phyloP scores from a whole-genome alignment of 2,113 vertebrate species.

The Neofelis nebulosa region DNA sequence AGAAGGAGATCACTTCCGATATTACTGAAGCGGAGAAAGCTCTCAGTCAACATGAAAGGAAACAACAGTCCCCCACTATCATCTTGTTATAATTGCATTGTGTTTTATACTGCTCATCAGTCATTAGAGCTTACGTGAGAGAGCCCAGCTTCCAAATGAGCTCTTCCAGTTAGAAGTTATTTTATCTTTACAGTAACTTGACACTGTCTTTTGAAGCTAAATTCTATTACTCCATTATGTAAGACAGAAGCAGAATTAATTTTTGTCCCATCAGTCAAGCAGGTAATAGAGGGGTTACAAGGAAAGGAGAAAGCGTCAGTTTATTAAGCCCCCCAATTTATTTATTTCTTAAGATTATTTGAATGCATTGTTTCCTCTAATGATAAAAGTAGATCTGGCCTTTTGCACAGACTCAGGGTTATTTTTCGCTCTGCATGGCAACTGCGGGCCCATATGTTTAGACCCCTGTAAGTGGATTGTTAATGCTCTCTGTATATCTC shows the following conservation, averaged over 20 bases:
- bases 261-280: background rate
- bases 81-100: background rate
- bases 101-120: background rate
- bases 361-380: background rate
- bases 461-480: background rate
- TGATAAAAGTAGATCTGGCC: background rate
- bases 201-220: background rate
- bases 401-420: background rate
- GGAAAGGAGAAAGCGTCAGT: background rate
- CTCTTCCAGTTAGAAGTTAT: background rate
- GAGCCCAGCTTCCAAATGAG: background rate
- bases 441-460: background rate
- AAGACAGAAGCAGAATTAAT: background rate
- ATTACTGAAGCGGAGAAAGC: conserved; percentile 46
- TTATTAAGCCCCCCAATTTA: background rate
- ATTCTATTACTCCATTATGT: background rate
- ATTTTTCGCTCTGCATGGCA: background rate
- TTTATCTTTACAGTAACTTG: background rate
- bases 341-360: background rate
- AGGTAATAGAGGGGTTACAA: background rate
- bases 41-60: conserved; percentile 64
- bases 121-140: background rate
- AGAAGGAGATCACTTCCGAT: conserved; percentile 60
- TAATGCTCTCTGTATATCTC: background rate
- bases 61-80: background rate